Conservation (phyloP, 2,888 invertebrate species). For the Agrotis clavis region DNA sequence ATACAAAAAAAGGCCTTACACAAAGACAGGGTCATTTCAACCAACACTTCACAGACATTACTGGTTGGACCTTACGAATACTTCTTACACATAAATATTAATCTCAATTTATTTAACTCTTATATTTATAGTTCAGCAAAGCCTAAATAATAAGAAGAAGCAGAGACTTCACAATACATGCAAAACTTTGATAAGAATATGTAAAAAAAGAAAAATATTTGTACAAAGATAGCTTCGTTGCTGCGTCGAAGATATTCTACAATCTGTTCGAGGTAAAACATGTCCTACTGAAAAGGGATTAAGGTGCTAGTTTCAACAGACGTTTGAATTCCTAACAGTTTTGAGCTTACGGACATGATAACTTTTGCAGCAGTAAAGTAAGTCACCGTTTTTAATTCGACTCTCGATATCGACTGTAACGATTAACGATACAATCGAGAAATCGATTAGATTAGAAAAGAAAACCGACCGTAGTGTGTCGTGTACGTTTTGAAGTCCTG, state of each 20-base stretch:
- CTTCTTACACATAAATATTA: conserved; percentile 55
- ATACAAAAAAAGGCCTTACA: conserved; percentile 62
- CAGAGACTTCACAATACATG: conserved; percentile 76
- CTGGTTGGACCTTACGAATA: conserved; percentile 53
- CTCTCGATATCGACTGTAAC: background rate
- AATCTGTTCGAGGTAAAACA: conserved; percentile 69
- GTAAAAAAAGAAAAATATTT: conserved; percentile 52
- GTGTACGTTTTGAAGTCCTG: background rate
- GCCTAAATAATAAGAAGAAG: conserved; percentile 89
- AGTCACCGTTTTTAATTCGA: background rate
- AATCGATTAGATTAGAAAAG: conserved; percentile 2
- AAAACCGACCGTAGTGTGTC: no score
- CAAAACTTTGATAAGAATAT: conserved; percentile 66
- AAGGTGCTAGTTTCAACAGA: conserved; percentile 6
- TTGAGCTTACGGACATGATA: conserved; percentile 1
- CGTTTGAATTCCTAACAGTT: conserved; percentile 1
- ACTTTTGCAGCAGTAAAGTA: background rate
- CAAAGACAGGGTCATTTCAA: conserved; percentile 82
- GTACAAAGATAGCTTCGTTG: conserved; percentile 57
- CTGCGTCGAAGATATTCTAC: conserved; percentile 66
- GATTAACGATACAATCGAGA: background rate
- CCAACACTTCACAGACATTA: conserved; percentile 78
- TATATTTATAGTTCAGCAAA: conserved; percentile 78
- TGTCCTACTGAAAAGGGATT: conserved; percentile 56
- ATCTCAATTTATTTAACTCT: conserved; percentile 56